Evolutionary conservation across 2,888 invertebrate species (phyloP), one percentile per base, ranked within the genome.

Genomic region (Sialis lutaria): DNA sequence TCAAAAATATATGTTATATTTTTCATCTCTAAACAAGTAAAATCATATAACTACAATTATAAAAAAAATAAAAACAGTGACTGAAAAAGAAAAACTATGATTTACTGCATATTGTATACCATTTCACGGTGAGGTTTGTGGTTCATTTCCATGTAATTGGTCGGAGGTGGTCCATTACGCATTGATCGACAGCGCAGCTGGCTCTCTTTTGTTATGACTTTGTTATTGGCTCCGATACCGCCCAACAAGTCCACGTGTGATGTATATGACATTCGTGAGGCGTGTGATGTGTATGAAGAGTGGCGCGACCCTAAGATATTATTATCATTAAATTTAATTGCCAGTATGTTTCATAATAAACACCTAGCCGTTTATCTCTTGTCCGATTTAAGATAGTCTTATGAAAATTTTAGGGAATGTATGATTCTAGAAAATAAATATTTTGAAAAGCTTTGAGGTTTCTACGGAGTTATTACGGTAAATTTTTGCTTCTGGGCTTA

Each of bases 231-330:
- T 13, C 69, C 72, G 47, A 75, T 67, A 53, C 86, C 85, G 53
- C 83, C 81, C 56, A 91, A 73, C 55, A 90, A 73, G 70, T 93
- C 93, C 45, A 85, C 89, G 67, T 93, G 92, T 34, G 93, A 93
- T 53, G 90, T 92, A 66, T 93, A 93, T 49, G 93, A 92, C 60
- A 91, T 75, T 57, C 90, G 77, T 49, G 91, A 91, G 59, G 89
- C 89, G 65, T 93, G 93, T 51, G 93, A 93, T 56, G 92, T 92
- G 69, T 93, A 92, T 57, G 92, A 93, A 55, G 90, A 91, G 68
- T 92, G 91, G 55, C 92, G 79, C 54, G 92, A 88, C 57, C 86
- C 86, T 72, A 68, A 51, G 48, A 43, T 45, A 46, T 10, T 30
- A 33, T 10, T 6, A 6, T 6, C 8, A 30, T 13, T 22, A n/a